Evolutionary conservation across 1,140 invertebrate species (phyloP), one percentile per base, ranked within the genome.

Genomic region (Schmidtea mediterranea): DNA sequence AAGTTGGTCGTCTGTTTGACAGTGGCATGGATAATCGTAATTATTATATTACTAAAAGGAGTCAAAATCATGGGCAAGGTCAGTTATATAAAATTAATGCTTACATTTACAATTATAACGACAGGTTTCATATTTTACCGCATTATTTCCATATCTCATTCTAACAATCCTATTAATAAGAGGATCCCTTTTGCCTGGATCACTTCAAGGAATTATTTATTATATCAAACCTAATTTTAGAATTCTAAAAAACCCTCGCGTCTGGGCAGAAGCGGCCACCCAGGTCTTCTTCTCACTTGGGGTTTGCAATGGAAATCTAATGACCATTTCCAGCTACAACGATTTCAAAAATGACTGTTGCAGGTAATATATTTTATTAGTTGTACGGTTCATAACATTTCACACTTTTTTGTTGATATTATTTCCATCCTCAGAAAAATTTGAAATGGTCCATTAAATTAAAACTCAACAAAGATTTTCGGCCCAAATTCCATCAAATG

Each of bases 211-310:
- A 36, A 52, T 55, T n/a, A 43, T 40, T 6, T 55, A 52, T 48
- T 55, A 54, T 37, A 22, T 55, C 5, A 52, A 46, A 39, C 54
- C 54, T 24, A 45, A 56, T 23, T 52, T 53, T 46, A 26, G 18
- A n/a, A 51, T 43, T 18, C 47, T 56, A 5, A 22, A 24, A 15
- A 19, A 16, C 36, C 16, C 23, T 6, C 10, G 12, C 2, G 46
- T 90, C 1, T 90, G 83, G 83, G 79, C 87, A 1, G 83, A 89
- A 65, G 87, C 89, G 5, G 87, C 87, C 12, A 90, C 84, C 0
- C 87, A 94, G 71, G 82, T 94, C 5, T 95, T 95, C 67, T 95
- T 92, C 66, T 94, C 87, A 0, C 64, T 95, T 24, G 87, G 89
- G 23, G 86, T 86, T 5, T 87, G 87, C 32, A 94, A 94, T 63